phyloP scores from a whole-genome alignment of 2,888 invertebrate genomes.

The Xanthorhoe spadicearia region DNA sequence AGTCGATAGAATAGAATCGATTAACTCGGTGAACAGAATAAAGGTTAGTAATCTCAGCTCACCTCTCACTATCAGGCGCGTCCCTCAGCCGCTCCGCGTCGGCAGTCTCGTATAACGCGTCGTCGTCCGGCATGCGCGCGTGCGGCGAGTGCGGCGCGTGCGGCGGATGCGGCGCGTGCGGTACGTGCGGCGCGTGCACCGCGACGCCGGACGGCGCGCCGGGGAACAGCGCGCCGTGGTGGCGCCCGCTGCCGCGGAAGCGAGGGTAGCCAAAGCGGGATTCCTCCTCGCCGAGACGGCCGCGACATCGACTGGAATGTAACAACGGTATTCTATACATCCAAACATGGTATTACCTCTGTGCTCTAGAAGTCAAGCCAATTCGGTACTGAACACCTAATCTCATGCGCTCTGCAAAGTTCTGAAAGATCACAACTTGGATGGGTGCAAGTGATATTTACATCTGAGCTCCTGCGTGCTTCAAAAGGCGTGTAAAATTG shows the following conservation, averaged over 20 bases:
- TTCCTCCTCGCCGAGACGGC: constrained; percentile 85
- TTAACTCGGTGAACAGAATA: no score
- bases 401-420: no score
- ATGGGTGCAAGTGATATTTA: no score
- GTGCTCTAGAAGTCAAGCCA: no score
- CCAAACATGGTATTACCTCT: no score
- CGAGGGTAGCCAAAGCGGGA: constrained; percentile 90
- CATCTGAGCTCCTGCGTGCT: no score
- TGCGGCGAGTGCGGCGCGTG: constrained; percentile 73
- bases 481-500: no score
- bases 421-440: no score
- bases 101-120: constrained; percentile 94
- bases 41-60: no score
- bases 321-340: not conserved
- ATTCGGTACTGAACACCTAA: no score
- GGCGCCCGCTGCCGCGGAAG: constrained; percentile 77
- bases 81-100: constrained; percentile 89
- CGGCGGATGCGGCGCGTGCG: constrained; percentile 74
- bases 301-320: constrained; percentile 79
- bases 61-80: constrained; percentile 96
- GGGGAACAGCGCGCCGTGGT: constrained; percentile 68
- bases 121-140: constrained; percentile 88
- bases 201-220: constrained; percentile 64
- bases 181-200: constrained; percentile 61
- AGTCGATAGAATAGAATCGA: no score